phyloP scores from a whole-genome alignment of 2,888 invertebrate genomes.

The Portevinia maculata region DNA sequence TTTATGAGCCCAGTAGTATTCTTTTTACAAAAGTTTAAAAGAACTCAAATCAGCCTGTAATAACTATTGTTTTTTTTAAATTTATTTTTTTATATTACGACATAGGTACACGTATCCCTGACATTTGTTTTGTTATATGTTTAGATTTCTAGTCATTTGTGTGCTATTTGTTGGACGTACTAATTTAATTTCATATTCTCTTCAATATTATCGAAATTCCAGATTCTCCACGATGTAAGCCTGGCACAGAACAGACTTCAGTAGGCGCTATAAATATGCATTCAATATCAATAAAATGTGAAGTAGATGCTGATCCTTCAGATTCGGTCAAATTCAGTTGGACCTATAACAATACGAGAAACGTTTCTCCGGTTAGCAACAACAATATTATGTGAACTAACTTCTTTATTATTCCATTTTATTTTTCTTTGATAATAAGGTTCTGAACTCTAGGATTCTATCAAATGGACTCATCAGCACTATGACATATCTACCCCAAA shows the following conservation, averaged over 20 bases:
- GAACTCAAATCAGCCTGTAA: no score
- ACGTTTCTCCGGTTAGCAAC: constrained; percentile 87
- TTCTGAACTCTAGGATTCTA: constrained; percentile 84
- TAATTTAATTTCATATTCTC: background rate
- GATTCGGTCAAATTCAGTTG: constrained; percentile 90
- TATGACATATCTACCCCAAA: constrained; percentile 85
- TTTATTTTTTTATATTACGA: no score
- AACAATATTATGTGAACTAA: constrained; percentile 1
- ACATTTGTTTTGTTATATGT: no score
- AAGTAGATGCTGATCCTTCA: constrained; percentile 91
- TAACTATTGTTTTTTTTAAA: no score
- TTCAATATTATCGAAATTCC: constrained; percentile 66
- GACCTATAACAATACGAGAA: constrained; percentile 92
- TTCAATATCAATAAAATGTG: constrained; percentile 89
- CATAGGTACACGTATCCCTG: no score
- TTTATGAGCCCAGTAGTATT: no score
- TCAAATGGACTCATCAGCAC: constrained; percentile 85
- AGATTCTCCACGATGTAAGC: constrained; percentile 91
- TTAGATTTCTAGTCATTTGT: no score
- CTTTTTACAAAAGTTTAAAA: no score
- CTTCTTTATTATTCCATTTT: constrained; percentile 19
- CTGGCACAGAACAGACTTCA: constrained; percentile 88
- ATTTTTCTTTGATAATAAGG: constrained; percentile 76
- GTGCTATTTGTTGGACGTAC: no score
- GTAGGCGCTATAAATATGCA: constrained; percentile 90